Evolutionary conservation across 2,888 invertebrate genomes (phyloP).

Genomic region (Perdita meconis): DNA sequence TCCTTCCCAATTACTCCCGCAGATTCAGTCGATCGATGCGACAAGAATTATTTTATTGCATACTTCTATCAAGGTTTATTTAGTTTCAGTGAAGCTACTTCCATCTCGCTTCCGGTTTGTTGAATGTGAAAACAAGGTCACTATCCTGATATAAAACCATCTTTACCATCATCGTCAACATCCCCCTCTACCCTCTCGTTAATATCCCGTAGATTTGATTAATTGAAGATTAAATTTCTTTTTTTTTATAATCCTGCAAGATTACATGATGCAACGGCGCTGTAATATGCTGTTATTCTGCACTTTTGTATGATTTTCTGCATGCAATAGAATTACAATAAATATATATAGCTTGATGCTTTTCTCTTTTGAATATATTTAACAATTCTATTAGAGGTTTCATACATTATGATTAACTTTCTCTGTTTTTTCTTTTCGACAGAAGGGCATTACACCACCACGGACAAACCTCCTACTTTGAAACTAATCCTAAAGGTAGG

Average conservation of each 20-base stretch:
- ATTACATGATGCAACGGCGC: constrained; percentile 35
- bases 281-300: constrained; percentile 52
- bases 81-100: constrained; percentile 74
- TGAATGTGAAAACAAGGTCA: constrained; percentile 81
- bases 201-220: constrained; percentile 61
- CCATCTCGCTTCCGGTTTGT: constrained; percentile 82
- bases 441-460: constrained; percentile 78
- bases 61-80: constrained; percentile 71
- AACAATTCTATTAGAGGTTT: background rate
- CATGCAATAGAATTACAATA: constrained; percentile 58
- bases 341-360: constrained; percentile 62
- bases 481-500: constrained; percentile 91
- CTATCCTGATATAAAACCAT: constrained; percentile 67
- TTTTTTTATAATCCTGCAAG: constrained; percentile 35
- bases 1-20: constrained; percentile 64
- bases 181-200: constrained; percentile 45
- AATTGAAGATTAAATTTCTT: constrained; percentile 54
- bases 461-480: constrained; percentile 86
- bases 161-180: constrained; percentile 54
- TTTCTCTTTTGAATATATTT: constrained; percentile 24
- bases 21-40: constrained; percentile 49
- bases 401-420: background rate
- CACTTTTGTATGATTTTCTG: constrained; percentile 63
- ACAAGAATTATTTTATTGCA: constrained; percentile 66
- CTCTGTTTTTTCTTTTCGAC: constrained; percentile 38